Percentiles rank a stretch among this genome's conserved stretches.
These are phyloP conservation scores for Botia almorhae DNA, from an alignment of 2,797 vertebrate genomes.

Conservation along the genomic window DNA sequence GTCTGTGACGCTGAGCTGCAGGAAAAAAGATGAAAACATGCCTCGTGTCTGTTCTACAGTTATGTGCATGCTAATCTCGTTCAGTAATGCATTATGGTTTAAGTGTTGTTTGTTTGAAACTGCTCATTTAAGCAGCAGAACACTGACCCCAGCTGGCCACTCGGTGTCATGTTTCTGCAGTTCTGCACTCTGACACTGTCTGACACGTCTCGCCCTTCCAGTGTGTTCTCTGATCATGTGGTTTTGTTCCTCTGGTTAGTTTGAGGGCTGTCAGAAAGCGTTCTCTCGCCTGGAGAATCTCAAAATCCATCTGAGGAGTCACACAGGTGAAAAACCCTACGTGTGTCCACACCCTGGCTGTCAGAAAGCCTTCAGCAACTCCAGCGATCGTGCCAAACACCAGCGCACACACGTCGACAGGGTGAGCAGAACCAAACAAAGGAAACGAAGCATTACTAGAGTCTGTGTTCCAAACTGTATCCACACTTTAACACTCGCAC, in stretches of 20 bases:
- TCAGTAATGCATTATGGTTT: neutral
- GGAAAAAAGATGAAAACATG: neutral
- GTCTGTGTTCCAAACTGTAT: neutral
- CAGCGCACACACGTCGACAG: conserved; percentile 97
- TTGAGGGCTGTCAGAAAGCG: conserved; percentile 95
- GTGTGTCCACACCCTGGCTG: conserved; percentile 92
- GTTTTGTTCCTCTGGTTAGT: conserved; percentile 76
- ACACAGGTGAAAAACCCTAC: conserved; percentile 96
- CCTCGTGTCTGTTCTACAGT: neutral
- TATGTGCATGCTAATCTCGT: neutral
- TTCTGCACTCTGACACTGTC: neutral
- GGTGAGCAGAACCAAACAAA: conserved; percentile 76
- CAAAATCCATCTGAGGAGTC: conserved; percentile 96
- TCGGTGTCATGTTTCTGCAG: neutral
- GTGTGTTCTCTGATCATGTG: conserved; percentile 19
- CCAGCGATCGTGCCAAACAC: conserved; percentile 97
- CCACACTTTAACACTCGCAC: conserved; percentile 12
- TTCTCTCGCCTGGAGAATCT: conserved; percentile 98
- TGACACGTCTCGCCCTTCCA: neutral
- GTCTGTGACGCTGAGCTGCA: neutral
- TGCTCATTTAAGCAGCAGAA: conserved; percentile 60
- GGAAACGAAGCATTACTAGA: neutral
- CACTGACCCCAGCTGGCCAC: conserved; percentile 78
- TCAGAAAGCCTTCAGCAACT: conserved; percentile 98
- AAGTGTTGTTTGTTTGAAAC: neutral